These are phyloP conservation scores for Otus sunia DNA, from an alignment of 2,113 vertebrate species.

Conservation along the genomic window DNA sequence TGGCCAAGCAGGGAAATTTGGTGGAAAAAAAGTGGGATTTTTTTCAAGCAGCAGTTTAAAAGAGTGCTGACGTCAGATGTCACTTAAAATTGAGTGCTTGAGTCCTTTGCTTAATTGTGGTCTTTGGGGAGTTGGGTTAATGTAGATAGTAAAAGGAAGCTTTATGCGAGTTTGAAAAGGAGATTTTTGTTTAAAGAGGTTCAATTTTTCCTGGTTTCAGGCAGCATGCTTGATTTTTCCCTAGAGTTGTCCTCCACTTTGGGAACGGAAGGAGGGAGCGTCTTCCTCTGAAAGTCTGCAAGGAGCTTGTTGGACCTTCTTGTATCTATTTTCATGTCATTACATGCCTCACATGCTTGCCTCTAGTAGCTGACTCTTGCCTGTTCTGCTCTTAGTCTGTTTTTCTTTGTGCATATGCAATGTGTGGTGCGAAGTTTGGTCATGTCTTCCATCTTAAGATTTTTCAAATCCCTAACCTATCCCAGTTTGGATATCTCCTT, in stretches of 20 bases:
- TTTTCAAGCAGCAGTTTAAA: background rate
- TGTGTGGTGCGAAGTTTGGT: background rate
- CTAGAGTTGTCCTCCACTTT: background rate
- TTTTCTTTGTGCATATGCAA: background rate
- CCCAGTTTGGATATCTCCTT: background rate
- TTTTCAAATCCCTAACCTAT: background rate
- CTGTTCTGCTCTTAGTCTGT: background rate
- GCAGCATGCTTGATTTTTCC: background rate
- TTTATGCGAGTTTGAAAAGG: background rate
- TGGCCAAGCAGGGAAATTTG: background rate
- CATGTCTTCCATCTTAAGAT: background rate
- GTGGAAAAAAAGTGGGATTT: background rate
- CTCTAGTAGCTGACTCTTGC: background rate
- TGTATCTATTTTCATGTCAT: background rate
- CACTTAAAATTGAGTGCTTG: background rate
- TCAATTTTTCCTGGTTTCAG: background rate
- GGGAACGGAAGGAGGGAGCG: background rate
- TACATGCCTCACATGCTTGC: background rate
- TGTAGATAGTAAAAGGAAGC: background rate
- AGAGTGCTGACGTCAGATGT: background rate
- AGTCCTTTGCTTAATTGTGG: background rate
- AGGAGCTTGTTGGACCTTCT: background rate
- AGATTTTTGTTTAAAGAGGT: background rate
- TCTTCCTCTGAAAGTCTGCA: background rate
- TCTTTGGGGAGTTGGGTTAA: background rate